Conservation (phyloP, 2,888 invertebrate genomes). For the Elysia crispata region DNA sequence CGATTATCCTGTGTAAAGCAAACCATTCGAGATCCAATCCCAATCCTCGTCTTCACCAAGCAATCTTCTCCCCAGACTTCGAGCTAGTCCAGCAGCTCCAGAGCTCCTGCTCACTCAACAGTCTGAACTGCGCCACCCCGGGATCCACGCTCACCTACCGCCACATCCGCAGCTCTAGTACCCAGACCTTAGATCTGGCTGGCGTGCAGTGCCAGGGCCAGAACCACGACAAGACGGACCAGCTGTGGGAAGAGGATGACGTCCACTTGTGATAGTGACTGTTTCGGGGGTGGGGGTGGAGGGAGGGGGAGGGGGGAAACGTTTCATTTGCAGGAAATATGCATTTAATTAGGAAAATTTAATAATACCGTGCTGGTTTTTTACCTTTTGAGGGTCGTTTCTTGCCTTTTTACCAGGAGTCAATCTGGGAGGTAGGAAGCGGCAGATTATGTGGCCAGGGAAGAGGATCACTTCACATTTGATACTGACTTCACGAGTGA, state of each 20-base stretch:
- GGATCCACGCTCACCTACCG: slow-evolving; percentile 66
- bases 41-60: too few relatives aligned
- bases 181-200: slow-evolving; percentile 70
- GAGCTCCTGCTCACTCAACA: slow-evolving; percentile 68
- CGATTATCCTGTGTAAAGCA: background rate
- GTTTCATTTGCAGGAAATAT: too few relatives aligned
- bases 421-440: too few relatives aligned
- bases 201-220: slow-evolving; percentile 36
- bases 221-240: slow-evolving; percentile 50
- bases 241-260: slow-evolving; percentile 61
- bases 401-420: too few relatives aligned
- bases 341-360: too few relatives aligned
- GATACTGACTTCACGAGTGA: too few relatives aligned
- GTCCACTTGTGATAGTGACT: slow-evolving; percentile 59
- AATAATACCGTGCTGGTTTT: too few relatives aligned
- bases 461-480: too few relatives aligned
- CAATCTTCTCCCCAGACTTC: slow-evolving; percentile 55
- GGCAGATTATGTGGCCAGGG: too few relatives aligned
- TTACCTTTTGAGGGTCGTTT: too few relatives aligned
- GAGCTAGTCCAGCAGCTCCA: slow-evolving; percentile 66
- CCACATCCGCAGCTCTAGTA: slow-evolving; percentile 71
- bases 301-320: too few relatives aligned
- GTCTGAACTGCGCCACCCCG: slow-evolving; percentile 66
- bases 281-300: background rate
- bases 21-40: background rate